Evolutionary conservation across 2,888 invertebrate genomes (phyloP).

Genomic region (Campaea margaritaria): DNA sequence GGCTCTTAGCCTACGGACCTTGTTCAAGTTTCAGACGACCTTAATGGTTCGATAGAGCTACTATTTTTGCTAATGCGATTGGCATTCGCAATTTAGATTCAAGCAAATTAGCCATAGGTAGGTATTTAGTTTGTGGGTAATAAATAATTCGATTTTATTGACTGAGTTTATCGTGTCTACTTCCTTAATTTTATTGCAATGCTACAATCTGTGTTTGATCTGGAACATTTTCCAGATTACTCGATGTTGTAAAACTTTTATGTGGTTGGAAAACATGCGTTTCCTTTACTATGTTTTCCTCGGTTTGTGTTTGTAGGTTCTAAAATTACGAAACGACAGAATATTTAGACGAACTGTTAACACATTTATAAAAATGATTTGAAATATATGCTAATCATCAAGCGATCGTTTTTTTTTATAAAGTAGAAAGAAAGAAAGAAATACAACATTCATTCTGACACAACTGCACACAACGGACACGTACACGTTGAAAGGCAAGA

Average conservation of each 20-base stretch:
- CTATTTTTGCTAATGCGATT: constrained; percentile 21
- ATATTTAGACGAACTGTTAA: too few species aligned
- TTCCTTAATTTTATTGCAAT: constrained; percentile 32
- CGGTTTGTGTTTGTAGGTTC: not conserved
- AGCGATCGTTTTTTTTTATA: too few species aligned
- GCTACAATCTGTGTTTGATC: constrained; percentile 20
- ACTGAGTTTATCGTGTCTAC: constrained; percentile 21
- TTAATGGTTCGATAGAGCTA: constrained; percentile 19
- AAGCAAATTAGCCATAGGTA: constrained; percentile 32
- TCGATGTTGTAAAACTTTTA: constrained; percentile 11
- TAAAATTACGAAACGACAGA: too few species aligned
- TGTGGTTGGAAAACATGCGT: constrained; percentile 8
- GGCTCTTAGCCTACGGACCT: constrained; percentile 10
- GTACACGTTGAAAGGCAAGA: too few species aligned
- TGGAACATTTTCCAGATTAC: constrained; percentile 21
- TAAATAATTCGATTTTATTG: constrained; percentile 35
- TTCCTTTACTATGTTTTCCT: constrained; percentile 11
- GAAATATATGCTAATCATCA: too few species aligned
- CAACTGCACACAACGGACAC: too few species aligned
- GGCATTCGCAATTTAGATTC: constrained; percentile 29
- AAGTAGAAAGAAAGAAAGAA: too few species aligned
- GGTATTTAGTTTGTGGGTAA: constrained; percentile 20
- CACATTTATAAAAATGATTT: too few species aligned
- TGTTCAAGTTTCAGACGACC: constrained; percentile 28
- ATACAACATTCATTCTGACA: too few species aligned